phyloP scores from a whole-genome alignment of 2,113 vertebrate species.

The Empidonax traillii region DNA sequence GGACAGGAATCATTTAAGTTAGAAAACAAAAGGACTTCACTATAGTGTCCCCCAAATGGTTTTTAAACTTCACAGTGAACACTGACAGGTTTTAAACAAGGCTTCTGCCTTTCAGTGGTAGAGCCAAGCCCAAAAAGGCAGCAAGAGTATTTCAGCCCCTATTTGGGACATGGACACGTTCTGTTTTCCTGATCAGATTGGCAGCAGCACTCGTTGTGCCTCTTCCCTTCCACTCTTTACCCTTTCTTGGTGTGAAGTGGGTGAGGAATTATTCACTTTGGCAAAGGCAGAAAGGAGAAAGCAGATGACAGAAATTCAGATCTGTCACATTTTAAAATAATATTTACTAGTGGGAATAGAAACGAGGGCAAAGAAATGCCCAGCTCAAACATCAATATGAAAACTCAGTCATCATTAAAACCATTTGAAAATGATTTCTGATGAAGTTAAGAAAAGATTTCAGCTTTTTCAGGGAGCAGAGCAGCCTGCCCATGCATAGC shows the following conservation, averaged over 20 bases:
- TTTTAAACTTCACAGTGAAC: background rate
- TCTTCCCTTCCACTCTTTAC: conserved; percentile 51
- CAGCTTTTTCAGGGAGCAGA: background rate
- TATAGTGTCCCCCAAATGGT: background rate
- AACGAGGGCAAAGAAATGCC: background rate
- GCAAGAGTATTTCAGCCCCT: conserved; percentile 44
- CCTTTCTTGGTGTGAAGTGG: conserved; percentile 60
- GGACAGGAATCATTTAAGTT: background rate
- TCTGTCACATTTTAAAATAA: background rate
- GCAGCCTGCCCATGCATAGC: background rate
- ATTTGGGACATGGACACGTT: conserved; percentile 53
- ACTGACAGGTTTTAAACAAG: conserved; percentile 29
- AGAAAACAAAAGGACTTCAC: background rate
- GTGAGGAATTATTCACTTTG: conserved; percentile 10
- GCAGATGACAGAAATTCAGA: conserved; percentile 31
- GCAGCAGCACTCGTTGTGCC: background rate
- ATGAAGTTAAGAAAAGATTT: background rate
- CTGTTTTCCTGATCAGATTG: conserved; percentile 54
- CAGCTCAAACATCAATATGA: background rate
- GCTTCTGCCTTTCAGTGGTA: background rate
- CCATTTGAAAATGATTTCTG: background rate
- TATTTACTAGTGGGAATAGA: conserved; percentile 25
- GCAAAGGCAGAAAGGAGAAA: conserved; percentile 16
- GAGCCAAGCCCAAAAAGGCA: conserved; percentile 53
- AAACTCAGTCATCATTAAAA: background rate